phyloP scores from a whole-genome alignment of 2,888 invertebrate genomes.

The Dicycla oo region DNA sequence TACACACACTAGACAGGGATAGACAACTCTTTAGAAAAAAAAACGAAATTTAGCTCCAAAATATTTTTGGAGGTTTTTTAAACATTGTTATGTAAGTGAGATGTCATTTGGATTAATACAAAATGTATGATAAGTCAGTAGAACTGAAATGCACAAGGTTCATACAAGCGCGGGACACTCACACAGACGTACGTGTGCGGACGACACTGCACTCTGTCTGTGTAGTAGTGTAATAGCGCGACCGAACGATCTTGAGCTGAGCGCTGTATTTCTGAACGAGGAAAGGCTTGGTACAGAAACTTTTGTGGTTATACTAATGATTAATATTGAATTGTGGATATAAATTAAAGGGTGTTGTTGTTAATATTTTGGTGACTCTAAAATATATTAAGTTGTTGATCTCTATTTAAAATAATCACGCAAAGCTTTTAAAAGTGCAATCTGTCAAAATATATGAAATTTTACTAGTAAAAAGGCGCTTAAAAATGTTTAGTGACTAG shows the following conservation, averaged over 20 bases:
- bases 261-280: slow-evolving; percentile 32
- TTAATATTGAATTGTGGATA: background rate
- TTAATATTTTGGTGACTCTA: background rate
- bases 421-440: background rate
- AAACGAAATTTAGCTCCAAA: slow-evolving; percentile 30
- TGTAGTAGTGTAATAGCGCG: slow-evolving; percentile 80
- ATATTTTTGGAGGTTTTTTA: slow-evolving; percentile 39
- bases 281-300: slow-evolving; percentile 22
- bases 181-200: slow-evolving; percentile 75
- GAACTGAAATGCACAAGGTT: slow-evolving; percentile 87
- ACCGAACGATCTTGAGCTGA: slow-evolving; percentile 69
- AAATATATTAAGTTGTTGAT: background rate
- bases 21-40: slow-evolving; percentile 48
- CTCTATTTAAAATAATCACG: background rate
- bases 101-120: slow-evolving; percentile 77
- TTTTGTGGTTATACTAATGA: slow-evolving; percentile 14
- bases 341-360: background rate
- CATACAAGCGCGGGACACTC: slow-evolving; percentile 84
- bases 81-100: slow-evolving; percentile 54
- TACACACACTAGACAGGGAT: slow-evolving; percentile 71
- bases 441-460: background rate
- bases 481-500: background rate
- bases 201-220: slow-evolving; percentile 81
- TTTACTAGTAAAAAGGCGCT: background rate
- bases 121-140: slow-evolving; percentile 82